Evolutionary conservation across 2,888 invertebrate species (phyloP).

Genomic region (Pseudolycoriella hygida): DNA sequence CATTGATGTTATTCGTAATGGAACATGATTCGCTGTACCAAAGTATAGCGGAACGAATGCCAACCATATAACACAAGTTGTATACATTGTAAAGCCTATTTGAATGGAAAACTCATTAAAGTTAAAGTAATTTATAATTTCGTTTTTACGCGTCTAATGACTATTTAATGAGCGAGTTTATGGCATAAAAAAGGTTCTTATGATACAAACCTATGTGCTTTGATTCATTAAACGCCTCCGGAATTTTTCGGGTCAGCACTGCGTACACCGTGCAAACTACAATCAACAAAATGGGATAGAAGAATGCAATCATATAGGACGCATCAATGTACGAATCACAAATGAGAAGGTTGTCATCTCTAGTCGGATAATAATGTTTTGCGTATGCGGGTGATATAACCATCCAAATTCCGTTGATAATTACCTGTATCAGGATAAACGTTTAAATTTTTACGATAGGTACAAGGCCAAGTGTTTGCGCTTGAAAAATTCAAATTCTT

Average conservation of each 20-base stretch:
- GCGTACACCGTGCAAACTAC: constrained; percentile 92
- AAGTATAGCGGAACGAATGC: constrained; percentile 96
- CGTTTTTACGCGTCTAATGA: too few relatives aligned
- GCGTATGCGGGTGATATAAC: constrained; percentile 77
- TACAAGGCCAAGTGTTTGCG: too few relatives aligned
- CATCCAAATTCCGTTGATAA: constrained; percentile 86
- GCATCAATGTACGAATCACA: constrained; percentile 86
- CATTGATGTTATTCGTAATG: constrained; percentile 85
- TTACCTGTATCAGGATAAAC: constrained; percentile 35
- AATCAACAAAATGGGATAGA: constrained; percentile 80
- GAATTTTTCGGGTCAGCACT: constrained; percentile 86
- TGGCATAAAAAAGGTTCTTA: too few relatives aligned
- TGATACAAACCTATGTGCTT: constrained; percentile 67
- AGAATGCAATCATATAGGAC: constrained; percentile 86
- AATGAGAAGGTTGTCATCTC: constrained; percentile 83
- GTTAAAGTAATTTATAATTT: background rate
- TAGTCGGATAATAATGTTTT: constrained; percentile 76
- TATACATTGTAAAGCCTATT: constrained; percentile 94
- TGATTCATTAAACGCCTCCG: constrained; percentile 96
- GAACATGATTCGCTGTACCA: constrained; percentile 84
- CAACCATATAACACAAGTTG: constrained; percentile 94
- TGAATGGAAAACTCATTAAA: background rate
- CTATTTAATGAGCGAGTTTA: too few relatives aligned
- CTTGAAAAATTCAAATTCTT: too few relatives aligned
- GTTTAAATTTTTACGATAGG: background rate